Percentiles rank a stretch among this genome's conserved stretches.
Evolutionary conservation across 2,888 invertebrate species (phyloP).

Genomic region (Bhutanitis thaidina): DNA sequence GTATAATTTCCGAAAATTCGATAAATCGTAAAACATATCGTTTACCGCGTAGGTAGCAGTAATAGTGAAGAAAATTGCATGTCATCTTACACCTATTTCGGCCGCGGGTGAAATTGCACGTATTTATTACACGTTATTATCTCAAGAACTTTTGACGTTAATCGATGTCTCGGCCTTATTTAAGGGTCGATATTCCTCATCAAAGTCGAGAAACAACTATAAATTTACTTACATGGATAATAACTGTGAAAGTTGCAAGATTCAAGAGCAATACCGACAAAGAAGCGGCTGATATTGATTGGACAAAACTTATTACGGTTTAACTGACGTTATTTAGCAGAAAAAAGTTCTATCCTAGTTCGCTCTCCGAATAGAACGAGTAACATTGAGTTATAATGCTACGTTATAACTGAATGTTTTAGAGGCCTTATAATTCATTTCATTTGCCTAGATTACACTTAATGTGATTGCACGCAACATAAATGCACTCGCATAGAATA

Average conservation of each 20-base stretch:
- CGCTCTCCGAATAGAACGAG: too few species aligned
- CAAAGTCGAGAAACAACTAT: slow-evolving; percentile 42
- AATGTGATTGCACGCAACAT: too few species aligned
- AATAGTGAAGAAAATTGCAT: slow-evolving; percentile 32
- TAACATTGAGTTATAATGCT: too few species aligned
- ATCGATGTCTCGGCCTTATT: slow-evolving; percentile 41
- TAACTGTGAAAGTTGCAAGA: slow-evolving; percentile 56
- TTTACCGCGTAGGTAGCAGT: slow-evolving; percentile 26
- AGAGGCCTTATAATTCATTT: too few species aligned
- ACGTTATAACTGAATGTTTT: too few species aligned
- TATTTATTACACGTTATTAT: slow-evolving; percentile 57
- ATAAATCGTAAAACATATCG: slow-evolving; percentile 37
- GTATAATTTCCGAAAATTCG: slow-evolving; percentile 27
- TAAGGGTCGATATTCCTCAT: slow-evolving; percentile 41
- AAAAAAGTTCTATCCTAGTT: too few species aligned
- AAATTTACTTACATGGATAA: slow-evolving; percentile 35
- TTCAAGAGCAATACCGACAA: slow-evolving; percentile 29
- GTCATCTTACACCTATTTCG: slow-evolving; percentile 34
- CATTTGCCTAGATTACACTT: too few species aligned
- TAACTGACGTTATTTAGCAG: too few species aligned
- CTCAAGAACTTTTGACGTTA: slow-evolving; percentile 56
- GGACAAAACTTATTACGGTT: too few species aligned
- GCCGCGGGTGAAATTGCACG: slow-evolving; percentile 35
- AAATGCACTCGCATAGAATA: too few species aligned
- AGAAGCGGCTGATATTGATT: slow-evolving; percentile 31